Conservation (phyloP, 2,888 invertebrate genomes). For the Micoletzkya japonica region DNA sequence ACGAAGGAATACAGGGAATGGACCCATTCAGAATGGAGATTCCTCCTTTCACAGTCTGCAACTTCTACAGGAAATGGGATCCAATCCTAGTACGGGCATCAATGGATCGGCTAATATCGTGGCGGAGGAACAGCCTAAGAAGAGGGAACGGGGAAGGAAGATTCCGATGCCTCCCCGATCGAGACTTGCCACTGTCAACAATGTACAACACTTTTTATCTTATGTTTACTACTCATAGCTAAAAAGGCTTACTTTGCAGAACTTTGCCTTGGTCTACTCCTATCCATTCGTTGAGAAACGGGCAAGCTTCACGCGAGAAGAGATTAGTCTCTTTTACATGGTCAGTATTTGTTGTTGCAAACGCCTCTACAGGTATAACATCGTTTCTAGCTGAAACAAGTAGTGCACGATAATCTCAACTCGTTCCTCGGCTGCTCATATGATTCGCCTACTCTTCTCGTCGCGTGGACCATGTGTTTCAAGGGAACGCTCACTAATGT, state of each 20-base stretch:
- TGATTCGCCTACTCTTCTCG: slow-evolving; percentile 46
- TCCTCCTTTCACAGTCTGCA: slow-evolving; percentile 15
- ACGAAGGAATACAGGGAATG: background rate
- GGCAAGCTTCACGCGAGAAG: slow-evolving; percentile 20
- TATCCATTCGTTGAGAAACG: slow-evolving; percentile 23
- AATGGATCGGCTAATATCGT: background rate
- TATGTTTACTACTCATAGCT: background rate
- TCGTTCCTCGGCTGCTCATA: slow-evolving; percentile 54
- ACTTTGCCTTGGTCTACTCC: slow-evolving; percentile 19
- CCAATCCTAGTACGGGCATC: background rate
- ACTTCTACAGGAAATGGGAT: slow-evolving; percentile 16
- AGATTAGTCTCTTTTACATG: slow-evolving; percentile 6
- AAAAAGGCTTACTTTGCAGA: background rate
- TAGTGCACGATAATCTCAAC: slow-evolving; percentile 59
- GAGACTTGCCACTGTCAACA: background rate
- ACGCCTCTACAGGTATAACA: background rate
- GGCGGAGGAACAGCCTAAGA: background rate
- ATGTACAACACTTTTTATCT: background rate
- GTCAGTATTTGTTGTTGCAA: slow-evolving; percentile 9
- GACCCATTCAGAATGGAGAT: background rate
- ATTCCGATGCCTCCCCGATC: slow-evolving; percentile 15
- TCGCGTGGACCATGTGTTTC: slow-evolving; percentile 46
- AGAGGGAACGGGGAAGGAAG: background rate
- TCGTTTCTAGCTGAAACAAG: slow-evolving; percentile 51
- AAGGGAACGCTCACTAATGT: slow-evolving; percentile 28